Percentiles rank a stretch among this genome's conserved stretches.
Conservation (phyloP, 37 sponge, comb jelly and placozoan species). For the Haliclona indistincta region DNA sequence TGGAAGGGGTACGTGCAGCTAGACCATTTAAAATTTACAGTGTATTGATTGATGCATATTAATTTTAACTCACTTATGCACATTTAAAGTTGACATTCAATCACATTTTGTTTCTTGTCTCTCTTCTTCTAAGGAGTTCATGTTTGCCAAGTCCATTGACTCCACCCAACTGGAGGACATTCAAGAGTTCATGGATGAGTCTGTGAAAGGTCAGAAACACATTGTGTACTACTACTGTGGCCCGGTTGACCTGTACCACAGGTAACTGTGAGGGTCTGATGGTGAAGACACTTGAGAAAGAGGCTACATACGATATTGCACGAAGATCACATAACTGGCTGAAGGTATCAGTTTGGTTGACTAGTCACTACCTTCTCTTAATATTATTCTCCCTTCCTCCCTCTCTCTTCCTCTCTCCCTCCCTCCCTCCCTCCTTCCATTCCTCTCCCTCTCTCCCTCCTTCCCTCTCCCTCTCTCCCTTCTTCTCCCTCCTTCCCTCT, state of each 20-base stretch:
- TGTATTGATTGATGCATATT: conserved; percentile 2
- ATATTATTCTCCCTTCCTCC: not conserved
- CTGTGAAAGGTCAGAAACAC: conserved; percentile 94
- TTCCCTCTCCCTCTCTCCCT: no score
- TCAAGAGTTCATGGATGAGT: conserved; percentile 88
- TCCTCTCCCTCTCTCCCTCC: not conserved
- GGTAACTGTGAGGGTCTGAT: conserved; percentile 99
- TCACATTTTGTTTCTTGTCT: no score
- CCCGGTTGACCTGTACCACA: no score
- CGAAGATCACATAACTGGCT: conserved; percentile 98
- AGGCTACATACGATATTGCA: conserved; percentile 98
- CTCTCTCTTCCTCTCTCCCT: not conserved
- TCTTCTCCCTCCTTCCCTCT: conserved; percentile 4
- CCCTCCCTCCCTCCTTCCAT: not conserved
- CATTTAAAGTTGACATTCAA: not conserved
- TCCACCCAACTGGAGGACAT: conserved; percentile 80
- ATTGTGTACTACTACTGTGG: no score
- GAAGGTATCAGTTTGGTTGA: conserved; percentile 87
- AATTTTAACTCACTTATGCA: not conserved
- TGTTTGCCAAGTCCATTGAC: conserved; percentile 75
- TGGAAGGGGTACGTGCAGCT: conserved; percentile 80
- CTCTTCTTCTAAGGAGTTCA: conserved; percentile 70
- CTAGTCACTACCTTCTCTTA: no score
- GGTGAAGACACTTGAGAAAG: conserved; percentile 93
- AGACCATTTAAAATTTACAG: not conserved